A percentile compares a stretch with the other conserved stretches of the same genome.
Conservation (phyloP, 53 echinoderm and acorn worm genomes). For the Temnopleurus reevesii region DNA sequence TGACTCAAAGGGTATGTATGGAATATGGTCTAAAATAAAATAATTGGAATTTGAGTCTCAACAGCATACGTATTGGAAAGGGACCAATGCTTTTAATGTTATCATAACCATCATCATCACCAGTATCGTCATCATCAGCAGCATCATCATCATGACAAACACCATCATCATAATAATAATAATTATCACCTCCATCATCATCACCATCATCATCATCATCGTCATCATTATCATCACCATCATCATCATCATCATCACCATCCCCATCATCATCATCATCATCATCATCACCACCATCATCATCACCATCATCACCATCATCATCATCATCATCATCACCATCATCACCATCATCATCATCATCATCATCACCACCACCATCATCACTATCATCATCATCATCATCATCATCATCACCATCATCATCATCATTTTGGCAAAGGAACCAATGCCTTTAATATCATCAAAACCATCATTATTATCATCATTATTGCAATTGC, state of each 20-base stretch:
- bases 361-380: not conserved
- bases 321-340: slow-evolving; percentile 17
- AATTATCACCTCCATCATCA: not conserved
- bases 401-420: slow-evolving; percentile 30
- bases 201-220: slow-evolving; percentile 31
- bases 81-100: too few relatives aligned
- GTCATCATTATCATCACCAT: slow-evolving; percentile 1
- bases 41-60: too few relatives aligned
- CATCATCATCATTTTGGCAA: too few relatives aligned
- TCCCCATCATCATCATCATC: slow-evolving; percentile 13
- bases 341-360: not conserved
- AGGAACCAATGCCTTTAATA: too few relatives aligned
- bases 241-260: slow-evolving; percentile 30
- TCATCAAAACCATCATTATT: too few relatives aligned
- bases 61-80: too few relatives aligned
- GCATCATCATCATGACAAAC: not conserved
- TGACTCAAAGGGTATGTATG: too few relatives aligned
- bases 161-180: not conserved
- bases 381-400: slow-evolving; percentile 36
- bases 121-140: slow-evolving; percentile 18
- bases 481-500: too few relatives aligned
- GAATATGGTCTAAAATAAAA: too few relatives aligned
- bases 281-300: not conserved
- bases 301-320: slow-evolving; percentile 10
- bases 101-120: slow-evolving; percentile 31